phyloP scores from a whole-genome alignment of 2,797 vertebrate species.

The Acropternis orthonyx region DNA sequence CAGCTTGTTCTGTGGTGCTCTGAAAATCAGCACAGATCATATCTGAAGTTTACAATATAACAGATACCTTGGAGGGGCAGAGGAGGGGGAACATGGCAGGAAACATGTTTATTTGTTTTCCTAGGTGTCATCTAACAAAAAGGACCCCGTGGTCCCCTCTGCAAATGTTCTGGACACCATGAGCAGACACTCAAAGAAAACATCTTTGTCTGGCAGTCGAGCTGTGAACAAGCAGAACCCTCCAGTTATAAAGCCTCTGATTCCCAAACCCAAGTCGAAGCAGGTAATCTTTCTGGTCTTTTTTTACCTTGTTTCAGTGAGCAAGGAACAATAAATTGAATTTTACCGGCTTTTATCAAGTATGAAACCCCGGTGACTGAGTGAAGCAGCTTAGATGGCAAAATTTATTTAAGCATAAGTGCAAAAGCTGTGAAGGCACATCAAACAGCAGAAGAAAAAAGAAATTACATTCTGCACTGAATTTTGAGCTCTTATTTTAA shows the following conservation, averaged over 20 bases:
- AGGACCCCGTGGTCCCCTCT: slow-evolving; percentile 73
- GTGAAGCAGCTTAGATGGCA: not conserved
- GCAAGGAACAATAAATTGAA: not conserved
- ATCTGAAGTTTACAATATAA: not conserved
- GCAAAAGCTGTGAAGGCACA: not conserved
- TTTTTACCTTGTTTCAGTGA: not conserved
- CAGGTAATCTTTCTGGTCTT: slow-evolving; percentile 67
- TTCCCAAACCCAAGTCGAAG: slow-evolving; percentile 85
- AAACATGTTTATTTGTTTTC: slow-evolving; percentile 6
- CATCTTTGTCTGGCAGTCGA: slow-evolving; percentile 38
- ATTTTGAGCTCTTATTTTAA: not conserved
- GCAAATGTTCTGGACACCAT: slow-evolving; percentile 89
- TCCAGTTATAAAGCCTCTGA: slow-evolving; percentile 88
- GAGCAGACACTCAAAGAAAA: slow-evolving; percentile 80
- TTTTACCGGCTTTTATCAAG: not conserved
- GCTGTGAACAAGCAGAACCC: slow-evolving; percentile 74
- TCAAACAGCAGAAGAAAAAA: not conserved
- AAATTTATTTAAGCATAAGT: not conserved
- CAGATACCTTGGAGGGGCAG: not conserved
- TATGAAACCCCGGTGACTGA: not conserved
- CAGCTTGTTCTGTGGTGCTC: not conserved
- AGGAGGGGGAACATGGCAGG: not conserved
- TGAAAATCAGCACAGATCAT: not conserved
- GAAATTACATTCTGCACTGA: not conserved
- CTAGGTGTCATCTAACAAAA: slow-evolving; percentile 82